Evolutionary conservation across 2,888 invertebrate species (phyloP).

Genomic region (Ceramica pisi): DNA sequence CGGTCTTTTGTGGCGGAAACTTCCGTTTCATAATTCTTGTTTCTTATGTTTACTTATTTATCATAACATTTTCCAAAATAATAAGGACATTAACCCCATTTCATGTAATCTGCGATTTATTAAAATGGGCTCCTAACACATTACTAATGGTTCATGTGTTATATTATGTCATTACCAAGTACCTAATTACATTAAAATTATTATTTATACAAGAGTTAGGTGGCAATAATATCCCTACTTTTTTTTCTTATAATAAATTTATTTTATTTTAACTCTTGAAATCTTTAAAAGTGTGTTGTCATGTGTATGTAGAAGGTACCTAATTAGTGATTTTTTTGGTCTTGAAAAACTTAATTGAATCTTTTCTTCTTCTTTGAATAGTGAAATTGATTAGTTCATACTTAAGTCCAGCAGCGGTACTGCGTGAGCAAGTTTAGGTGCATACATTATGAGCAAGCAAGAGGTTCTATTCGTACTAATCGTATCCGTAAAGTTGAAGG

Average conservation of each 20-base stretch:
- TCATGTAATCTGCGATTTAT: not conserved
- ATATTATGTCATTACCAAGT: too few relatives aligned
- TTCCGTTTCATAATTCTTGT: not conserved
- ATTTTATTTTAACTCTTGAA: too few relatives aligned
- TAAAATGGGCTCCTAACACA: not conserved
- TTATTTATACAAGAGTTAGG: too few relatives aligned
- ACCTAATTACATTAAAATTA: not conserved
- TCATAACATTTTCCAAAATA: not conserved
- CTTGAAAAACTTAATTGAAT: too few relatives aligned
- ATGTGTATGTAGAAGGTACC: too few relatives aligned
- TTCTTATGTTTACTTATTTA: slow-evolving; percentile 14
- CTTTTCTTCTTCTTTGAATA: too few relatives aligned
- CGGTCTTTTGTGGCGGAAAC: slow-evolving; percentile 4
- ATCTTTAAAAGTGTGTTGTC: too few relatives aligned
- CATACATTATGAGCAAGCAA: not conserved
- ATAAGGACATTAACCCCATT: not conserved
- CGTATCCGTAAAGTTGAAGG: slow-evolving; percentile 40
- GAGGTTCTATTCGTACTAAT: slow-evolving; percentile 18
- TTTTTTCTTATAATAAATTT: too few relatives aligned
- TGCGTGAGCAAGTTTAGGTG: not conserved
- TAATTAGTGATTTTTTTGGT: too few relatives aligned
- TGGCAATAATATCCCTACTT: too few relatives aligned
- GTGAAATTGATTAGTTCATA: slow-evolving; percentile 2
- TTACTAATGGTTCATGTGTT: not conserved
- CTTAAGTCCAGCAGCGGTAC: not conserved